These are phyloP conservation scores for Parelbella ahira DNA, from an alignment of 2,888 invertebrate genomes.

Conservation along the genomic window DNA sequence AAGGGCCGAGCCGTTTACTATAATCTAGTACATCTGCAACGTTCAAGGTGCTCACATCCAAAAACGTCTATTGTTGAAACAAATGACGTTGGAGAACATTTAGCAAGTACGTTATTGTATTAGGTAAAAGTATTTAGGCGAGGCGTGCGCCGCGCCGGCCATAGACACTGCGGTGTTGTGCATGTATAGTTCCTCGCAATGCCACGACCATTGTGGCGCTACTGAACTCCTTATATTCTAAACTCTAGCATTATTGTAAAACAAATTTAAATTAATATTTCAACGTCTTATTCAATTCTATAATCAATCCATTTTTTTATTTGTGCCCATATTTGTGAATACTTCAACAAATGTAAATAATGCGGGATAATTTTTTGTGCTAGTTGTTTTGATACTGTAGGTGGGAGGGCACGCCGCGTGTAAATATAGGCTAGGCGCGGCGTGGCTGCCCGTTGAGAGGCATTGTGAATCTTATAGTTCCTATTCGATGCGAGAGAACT, in stretches of 20 bases:
- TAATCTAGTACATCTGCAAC: conserved; percentile 38
- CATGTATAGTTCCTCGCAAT: conserved; percentile 80
- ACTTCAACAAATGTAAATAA: conserved; percentile 64
- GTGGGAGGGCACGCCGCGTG: conserved; percentile 48
- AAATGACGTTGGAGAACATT: conserved; percentile 67
- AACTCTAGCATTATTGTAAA: conserved; percentile 75
- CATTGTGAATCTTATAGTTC: conserved; percentile 81
- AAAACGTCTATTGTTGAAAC: conserved; percentile 61
- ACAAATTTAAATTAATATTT: conserved; percentile 65
- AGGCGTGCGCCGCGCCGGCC: conserved; percentile 57
- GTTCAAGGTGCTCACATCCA: conserved; percentile 48
- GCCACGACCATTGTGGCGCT: conserved; percentile 71
- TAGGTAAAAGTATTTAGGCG: conserved; percentile 73
- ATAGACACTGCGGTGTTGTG: conserved; percentile 76
- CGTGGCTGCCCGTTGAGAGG: conserved; percentile 51
- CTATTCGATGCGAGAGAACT: conserved; percentile 79
- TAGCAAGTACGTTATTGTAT: conserved; percentile 54
- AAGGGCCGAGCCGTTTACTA: conserved; percentile 37
- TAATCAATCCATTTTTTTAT: conserved; percentile 60
- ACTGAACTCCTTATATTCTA: conserved; percentile 76
- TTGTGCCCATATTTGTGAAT: conserved; percentile 67
- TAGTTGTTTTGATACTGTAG: conserved; percentile 66
- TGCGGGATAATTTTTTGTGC: conserved; percentile 69
- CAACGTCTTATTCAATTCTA: conserved; percentile 60
- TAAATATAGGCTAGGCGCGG: conserved; percentile 51